Evolutionary conservation across 2,797 vertebrate species (phyloP).

Genomic region (Apodemus agrarius): DNA sequence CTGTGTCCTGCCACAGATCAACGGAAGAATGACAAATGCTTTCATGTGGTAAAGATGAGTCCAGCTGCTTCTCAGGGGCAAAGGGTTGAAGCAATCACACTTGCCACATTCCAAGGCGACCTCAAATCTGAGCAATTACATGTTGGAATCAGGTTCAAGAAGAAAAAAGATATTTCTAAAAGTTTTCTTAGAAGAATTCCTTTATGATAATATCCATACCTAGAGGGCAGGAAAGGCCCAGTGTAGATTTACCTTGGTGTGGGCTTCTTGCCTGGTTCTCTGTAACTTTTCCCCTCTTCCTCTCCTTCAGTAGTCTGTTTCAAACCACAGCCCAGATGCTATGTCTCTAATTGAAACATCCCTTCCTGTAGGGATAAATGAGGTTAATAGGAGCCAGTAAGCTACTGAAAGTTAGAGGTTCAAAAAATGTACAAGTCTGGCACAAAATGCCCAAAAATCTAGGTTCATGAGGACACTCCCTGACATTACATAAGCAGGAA

Average conservation of each 20-base stretch:
- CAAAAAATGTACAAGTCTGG: neutral
- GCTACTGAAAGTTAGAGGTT: neutral
- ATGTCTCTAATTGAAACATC: neutral
- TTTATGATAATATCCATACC: neutral
- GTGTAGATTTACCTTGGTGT: neutral
- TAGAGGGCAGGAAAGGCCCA: neutral
- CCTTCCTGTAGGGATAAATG: neutral
- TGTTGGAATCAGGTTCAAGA: slow-evolving; percentile 41
- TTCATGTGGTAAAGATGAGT: slow-evolving; percentile 74
- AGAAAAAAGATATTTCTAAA: neutral
- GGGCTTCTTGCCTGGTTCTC: neutral
- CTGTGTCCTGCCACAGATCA: slow-evolving; percentile 68
- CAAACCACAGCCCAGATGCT: neutral
- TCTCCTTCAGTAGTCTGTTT: neutral
- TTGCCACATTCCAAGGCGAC: slow-evolving; percentile 40
- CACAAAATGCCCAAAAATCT: neutral
- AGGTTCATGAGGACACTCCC: neutral
- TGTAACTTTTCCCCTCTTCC: neutral
- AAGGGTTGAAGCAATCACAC: neutral
- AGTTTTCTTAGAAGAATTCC: slow-evolving; percentile 58
- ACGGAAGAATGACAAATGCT: slow-evolving; percentile 60
- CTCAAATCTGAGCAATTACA: slow-evolving; percentile 47
- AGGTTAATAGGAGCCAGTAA: neutral
- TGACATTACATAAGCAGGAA: neutral
- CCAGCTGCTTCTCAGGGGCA: slow-evolving; percentile 41